Percentiles rank a stretch among this genome's conserved stretches.
phyloP scores from a whole-genome alignment of 2,113 vertebrate species.

The Microcebus ravelobensis region DNA sequence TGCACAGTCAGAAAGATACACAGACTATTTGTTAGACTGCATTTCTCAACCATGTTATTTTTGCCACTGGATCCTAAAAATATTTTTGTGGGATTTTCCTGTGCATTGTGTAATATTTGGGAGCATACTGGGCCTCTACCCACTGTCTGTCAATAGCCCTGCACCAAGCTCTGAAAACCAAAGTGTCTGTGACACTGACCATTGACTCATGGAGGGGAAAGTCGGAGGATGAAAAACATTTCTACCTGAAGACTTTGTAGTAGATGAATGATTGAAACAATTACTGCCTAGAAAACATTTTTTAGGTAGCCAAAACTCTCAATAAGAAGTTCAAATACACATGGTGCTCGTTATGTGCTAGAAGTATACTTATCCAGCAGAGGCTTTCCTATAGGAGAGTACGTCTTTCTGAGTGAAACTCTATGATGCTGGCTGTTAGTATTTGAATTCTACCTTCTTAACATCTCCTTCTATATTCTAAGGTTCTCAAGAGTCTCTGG shows the following conservation, averaged over 20 bases:
- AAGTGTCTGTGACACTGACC: background rate
- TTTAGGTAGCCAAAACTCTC: background rate
- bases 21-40: background rate
- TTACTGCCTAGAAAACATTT: background rate
- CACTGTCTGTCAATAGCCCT: background rate
- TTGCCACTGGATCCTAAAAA: background rate
- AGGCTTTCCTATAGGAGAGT: background rate
- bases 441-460: background rate
- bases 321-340: background rate
- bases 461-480: background rate
- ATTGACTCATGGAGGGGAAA: rapidly evolving
- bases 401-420: background rate
- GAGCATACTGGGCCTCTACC: background rate
- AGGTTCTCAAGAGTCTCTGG: background rate
- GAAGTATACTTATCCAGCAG: background rate
- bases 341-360: background rate
- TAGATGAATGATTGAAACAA: background rate
- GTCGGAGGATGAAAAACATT: background rate
- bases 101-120: background rate
- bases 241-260: background rate
- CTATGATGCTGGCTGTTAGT: no score
- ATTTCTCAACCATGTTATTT: background rate
- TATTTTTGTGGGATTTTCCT: background rate
- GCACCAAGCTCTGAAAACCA: background rate
- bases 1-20: background rate